Percentiles rank a stretch among this genome's conserved stretches.
Evolutionary conservation across 2,797 vertebrate species (phyloP).

Genomic region (Acanthornis magna): DNA sequence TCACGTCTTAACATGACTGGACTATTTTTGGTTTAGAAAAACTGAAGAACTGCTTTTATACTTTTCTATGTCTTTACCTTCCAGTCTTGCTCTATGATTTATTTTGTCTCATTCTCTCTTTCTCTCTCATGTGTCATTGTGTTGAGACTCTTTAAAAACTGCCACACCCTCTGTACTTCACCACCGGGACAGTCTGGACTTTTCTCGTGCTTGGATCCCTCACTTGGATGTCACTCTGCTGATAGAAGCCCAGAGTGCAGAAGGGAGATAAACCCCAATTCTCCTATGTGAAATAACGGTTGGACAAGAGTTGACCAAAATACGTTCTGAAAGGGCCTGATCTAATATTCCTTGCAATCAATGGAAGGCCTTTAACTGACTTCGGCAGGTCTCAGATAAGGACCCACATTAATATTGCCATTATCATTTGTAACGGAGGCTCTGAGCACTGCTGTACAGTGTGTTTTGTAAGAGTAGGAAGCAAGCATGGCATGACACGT

Average conservation of each 20-base stretch:
- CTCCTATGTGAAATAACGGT: constrained; percentile 58
- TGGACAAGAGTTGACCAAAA: constrained; percentile 38
- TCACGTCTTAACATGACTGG: constrained; percentile 74
- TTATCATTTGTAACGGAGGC: constrained; percentile 20
- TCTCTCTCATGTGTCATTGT: constrained; percentile 15
- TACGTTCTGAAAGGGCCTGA: constrained; percentile 32
- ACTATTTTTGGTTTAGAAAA: constrained; percentile 57
- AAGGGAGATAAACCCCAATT: constrained; percentile 58
- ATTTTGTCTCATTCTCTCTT: constrained; percentile 32
- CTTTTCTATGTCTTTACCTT: constrained; percentile 1
- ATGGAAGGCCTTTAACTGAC: constrained; percentile 52
- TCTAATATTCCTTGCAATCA: constrained; percentile 42
- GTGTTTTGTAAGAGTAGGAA: background rate
- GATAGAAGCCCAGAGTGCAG: constrained; percentile 55
- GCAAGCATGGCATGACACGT: background rate
- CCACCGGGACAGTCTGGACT: constrained; percentile 33
- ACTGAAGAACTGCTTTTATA: constrained; percentile 4
- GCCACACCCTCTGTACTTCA: constrained; percentile 47
- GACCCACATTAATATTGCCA: background rate
- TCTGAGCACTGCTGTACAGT: background rate
- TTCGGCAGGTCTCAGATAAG: constrained; percentile 57
- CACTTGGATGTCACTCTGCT: constrained; percentile 47
- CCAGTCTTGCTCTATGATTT: constrained; percentile 53
- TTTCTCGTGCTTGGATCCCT: constrained; percentile 17
- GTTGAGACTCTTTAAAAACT: constrained; percentile 34